A percentile compares a stretch with the other conserved stretches of the same genome.
phyloP scores from a whole-genome alignment of 2,888 invertebrate genomes.

The Habrosyne pyritoides region DNA sequence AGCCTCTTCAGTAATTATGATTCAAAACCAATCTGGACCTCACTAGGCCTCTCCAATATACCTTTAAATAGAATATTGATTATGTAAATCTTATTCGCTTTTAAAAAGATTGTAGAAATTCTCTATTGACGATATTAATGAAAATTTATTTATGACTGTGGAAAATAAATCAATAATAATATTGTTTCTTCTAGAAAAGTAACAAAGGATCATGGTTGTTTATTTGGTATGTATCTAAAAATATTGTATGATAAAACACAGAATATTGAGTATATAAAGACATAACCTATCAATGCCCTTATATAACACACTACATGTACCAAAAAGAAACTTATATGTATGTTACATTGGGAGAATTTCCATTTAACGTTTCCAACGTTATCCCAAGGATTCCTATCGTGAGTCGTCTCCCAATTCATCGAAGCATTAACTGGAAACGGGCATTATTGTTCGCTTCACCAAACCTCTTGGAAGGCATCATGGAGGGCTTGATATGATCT shows the following conservation, averaged over 20 bases:
- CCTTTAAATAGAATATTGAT: conserved; percentile 23
- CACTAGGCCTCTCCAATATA: conserved; percentile 9
- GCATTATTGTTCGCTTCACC: conserved; percentile 64
- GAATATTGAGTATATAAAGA: not conserved
- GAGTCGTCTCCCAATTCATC: conserved; percentile 53
- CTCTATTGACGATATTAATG: not conserved
- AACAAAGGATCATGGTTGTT: not conserved
- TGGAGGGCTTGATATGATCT: conserved; percentile 52
- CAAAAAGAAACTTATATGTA: not conserved
- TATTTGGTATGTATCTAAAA: not conserved
- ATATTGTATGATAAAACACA: not conserved
- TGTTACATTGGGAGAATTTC: conserved; percentile 37
- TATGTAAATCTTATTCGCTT: conserved; percentile 30
- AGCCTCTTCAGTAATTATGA: conserved; percentile 26
- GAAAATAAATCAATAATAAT: too few species aligned
- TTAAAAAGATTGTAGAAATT: not conserved
- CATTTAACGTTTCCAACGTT: conserved; percentile 43
- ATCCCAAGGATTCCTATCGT: conserved; percentile 49
- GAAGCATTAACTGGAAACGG: conserved; percentile 67
- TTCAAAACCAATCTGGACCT: conserved; percentile 29
- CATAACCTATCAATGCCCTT: not conserved
- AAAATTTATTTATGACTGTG: too few species aligned
- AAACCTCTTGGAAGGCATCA: conserved; percentile 50
- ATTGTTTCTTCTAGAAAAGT: not conserved
- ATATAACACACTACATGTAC: not conserved